A percentile compares a stretch with the other conserved stretches of the same genome.
Conservation (phyloP, 2,888 invertebrate genomes). For the Halictus quadricinctus region DNA sequence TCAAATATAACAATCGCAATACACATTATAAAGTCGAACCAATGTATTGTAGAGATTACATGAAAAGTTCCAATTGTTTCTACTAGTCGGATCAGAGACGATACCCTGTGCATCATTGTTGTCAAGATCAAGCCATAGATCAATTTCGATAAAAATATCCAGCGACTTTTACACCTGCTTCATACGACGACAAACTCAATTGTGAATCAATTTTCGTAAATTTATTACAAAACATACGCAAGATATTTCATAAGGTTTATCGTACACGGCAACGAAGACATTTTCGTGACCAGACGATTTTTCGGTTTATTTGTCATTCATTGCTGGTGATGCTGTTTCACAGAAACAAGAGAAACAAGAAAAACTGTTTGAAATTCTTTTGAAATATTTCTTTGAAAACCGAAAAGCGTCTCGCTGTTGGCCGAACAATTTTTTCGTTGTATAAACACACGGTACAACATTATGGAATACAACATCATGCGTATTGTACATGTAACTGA, state of each 20-base stretch:
- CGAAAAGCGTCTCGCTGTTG: neutral
- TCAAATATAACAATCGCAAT: neutral
- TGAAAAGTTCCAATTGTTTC: neutral
- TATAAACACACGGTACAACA: constrained; percentile 23
- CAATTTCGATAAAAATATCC: neutral
- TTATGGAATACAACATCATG: constrained; percentile 10
- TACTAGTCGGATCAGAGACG: neutral
- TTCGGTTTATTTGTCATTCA: neutral
- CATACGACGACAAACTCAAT: constrained; percentile 31
- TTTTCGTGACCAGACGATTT: constrained; percentile 26
- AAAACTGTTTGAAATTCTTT: neutral
- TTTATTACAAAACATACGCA: constrained; percentile 26
- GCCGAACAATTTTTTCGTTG: constrained; percentile 15
- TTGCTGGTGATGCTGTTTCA: neutral
- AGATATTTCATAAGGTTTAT: constrained; percentile 52
- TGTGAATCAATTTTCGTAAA: constrained; percentile 51
- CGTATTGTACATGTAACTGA: constrained; percentile 34
- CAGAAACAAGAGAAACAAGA: neutral
- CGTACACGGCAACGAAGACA: constrained; percentile 18
- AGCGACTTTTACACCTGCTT: constrained; percentile 55
- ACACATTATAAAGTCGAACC: neutral
- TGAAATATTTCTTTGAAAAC: neutral
- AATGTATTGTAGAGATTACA: constrained; percentile 1
- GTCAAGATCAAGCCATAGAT: neutral
- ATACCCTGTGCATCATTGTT: neutral